Evolutionary conservation across 2,888 invertebrate species (phyloP).

Genomic region (Folsomia manolachei): DNA sequence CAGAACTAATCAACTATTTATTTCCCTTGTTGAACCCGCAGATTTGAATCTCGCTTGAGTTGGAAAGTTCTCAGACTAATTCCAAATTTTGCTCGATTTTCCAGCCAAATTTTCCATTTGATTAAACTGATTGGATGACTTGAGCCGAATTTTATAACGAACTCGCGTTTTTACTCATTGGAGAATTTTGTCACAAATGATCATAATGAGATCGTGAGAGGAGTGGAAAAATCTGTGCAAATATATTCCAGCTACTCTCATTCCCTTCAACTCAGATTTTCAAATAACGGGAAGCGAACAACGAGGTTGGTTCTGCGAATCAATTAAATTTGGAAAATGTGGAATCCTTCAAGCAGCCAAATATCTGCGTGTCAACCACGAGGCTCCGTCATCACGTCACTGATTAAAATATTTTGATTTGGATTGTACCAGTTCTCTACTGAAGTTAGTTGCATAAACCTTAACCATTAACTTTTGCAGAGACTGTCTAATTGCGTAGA

Average conservation of each 20-base stretch:
- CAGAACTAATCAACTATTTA: not conserved
- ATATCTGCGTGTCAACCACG: too few species aligned
- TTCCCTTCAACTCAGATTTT: not conserved
- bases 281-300: too few species aligned
- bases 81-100: not conserved
- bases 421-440: too few species aligned
- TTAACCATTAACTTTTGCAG: too few species aligned
- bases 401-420: too few species aligned
- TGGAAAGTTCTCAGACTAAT: not conserved
- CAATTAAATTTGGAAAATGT: too few species aligned
- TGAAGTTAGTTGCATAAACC: too few species aligned
- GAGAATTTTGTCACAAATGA: not conserved
- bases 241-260: constrained; percentile 26
- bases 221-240: constrained; percentile 31
- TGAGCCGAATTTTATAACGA: not conserved
- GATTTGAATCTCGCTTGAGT: not conserved
- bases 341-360: too few species aligned
- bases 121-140: not conserved
- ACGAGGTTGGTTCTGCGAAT: too few species aligned
- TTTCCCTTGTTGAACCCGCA: not conserved
- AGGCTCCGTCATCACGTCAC: too few species aligned
- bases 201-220: not conserved
- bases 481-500: too few species aligned
- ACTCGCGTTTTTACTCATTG: constrained; percentile 8
- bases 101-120: not conserved